A percentile compares a stretch with the other conserved stretches of the same genome.
Evolutionary conservation across 2,888 invertebrate genomes (phyloP).

Genomic region (Pyrrhosoma nymphula): DNA sequence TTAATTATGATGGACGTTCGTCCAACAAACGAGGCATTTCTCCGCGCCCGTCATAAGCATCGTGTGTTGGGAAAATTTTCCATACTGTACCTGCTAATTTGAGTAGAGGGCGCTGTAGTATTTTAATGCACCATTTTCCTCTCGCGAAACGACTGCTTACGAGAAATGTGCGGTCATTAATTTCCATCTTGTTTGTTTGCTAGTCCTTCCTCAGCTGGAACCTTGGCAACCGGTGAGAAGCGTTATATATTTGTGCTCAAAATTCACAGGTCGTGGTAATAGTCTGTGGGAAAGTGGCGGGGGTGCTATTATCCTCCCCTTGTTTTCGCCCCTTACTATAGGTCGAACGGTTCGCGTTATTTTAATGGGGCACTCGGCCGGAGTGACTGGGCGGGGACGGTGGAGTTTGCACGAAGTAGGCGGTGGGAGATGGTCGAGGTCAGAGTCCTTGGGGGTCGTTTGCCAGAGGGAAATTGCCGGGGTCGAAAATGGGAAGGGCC

Average conservation of each 20-base stretch:
- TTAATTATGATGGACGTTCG: too few species aligned
- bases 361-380: slow-evolving; percentile 42
- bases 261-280: not conserved
- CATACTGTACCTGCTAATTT: not conserved
- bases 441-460: slow-evolving; percentile 41
- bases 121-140: not conserved
- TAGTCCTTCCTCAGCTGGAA: not conserved
- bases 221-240: not conserved
- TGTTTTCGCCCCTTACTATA: not conserved
- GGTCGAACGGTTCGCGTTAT: not conserved
- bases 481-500: slow-evolving; percentile 28
- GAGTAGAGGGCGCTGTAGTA: not conserved
- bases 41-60: not conserved
- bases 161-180: not conserved
- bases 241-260: not conserved
- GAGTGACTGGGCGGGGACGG: not conserved
- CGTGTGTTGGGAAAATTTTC: not conserved
- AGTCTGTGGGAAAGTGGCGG: not conserved
- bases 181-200: not conserved
- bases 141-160: not conserved
- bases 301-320: not conserved
- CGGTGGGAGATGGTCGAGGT: not conserved
- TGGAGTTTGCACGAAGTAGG: not conserved
- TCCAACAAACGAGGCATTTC: not conserved
- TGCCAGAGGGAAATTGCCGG: slow-evolving; percentile 6